Percentiles rank a stretch among this genome's conserved stretches.
These are phyloP conservation scores for Grammomys dolichurus DNA, from an alignment of 2,113 vertebrate species.

Conservation along the genomic window DNA sequence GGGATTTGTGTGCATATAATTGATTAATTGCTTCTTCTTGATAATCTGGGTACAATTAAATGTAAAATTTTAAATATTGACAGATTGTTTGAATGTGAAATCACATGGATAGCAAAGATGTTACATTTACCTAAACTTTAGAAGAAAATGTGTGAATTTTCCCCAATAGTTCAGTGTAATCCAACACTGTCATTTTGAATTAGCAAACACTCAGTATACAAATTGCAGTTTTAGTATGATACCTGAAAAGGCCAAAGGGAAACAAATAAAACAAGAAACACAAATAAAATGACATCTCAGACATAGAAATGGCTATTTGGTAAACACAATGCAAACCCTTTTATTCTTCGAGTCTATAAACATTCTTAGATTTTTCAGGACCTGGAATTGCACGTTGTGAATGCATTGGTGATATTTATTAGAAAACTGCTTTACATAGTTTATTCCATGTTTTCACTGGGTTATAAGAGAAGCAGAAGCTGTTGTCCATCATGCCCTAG, in stretches of 20 bases:
- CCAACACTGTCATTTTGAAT: neutral
- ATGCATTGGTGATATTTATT: neutral
- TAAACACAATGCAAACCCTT: slow-evolving; percentile 21
- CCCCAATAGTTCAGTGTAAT: slow-evolving; percentile 4
- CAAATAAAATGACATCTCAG: neutral
- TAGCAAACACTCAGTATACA: neutral
- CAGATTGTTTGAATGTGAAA: slow-evolving; percentile 55
- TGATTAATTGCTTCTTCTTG: slow-evolving; percentile 73
- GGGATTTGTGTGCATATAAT: slow-evolving; percentile 81
- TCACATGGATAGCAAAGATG: slow-evolving; percentile 7
- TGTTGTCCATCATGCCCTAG: neutral
- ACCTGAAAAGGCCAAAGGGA: slow-evolving; percentile 2
- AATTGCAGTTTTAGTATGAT: neutral
- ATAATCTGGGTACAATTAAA: slow-evolving; percentile 63
- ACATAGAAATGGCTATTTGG: neutral
- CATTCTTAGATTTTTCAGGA: neutral
- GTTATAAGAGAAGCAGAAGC: neutral
- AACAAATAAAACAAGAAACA: neutral
- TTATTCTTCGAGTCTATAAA: neutral
- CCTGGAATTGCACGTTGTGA: neutral
- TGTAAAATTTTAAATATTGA: slow-evolving; percentile 76
- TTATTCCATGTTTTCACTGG: neutral
- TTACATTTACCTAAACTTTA: neutral
- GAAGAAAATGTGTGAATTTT: neutral
- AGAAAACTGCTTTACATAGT: neutral